phyloP scores from a whole-genome alignment of 2,113 vertebrate species.

The Corapipo altera region DNA sequence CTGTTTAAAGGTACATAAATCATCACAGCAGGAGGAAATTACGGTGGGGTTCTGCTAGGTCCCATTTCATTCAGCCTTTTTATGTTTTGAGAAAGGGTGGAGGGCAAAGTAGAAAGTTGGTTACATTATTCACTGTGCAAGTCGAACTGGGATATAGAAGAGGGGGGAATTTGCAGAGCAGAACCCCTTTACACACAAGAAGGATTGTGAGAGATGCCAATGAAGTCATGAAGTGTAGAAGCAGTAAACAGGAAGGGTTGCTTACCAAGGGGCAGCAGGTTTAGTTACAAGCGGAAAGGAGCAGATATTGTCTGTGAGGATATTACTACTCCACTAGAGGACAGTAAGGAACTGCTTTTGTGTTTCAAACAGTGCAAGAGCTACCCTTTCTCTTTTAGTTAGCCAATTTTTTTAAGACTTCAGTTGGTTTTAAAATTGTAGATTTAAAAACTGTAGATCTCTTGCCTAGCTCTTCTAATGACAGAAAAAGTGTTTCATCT shows the following conservation, averaged over 20 bases:
- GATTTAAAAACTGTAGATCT: background rate
- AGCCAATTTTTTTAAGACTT: background rate
- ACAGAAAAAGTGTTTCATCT: background rate
- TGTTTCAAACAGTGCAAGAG: background rate
- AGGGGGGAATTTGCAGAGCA: background rate
- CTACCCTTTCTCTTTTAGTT: background rate
- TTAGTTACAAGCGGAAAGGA: background rate
- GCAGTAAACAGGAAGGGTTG: background rate
- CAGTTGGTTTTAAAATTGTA: background rate
- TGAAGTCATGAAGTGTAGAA: background rate
- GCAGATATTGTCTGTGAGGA: background rate
- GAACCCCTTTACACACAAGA: background rate
- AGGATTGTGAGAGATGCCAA: background rate
- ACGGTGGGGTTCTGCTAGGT: background rate
- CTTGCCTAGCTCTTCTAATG: background rate
- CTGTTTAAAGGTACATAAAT: background rate
- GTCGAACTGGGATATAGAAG: background rate
- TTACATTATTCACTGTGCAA: background rate
- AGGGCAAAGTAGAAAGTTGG: background rate
- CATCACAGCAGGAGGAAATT: background rate
- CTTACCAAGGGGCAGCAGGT: background rate
- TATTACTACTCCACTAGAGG: slow-evolving; percentile 28
- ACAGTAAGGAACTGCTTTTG: slow-evolving; percentile 22
- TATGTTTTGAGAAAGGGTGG: background rate
- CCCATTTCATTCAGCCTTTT: background rate